A percentile compares a stretch with the other conserved stretches of the same genome.
Evolutionary conservation across 2,797 vertebrate genomes (phyloP).

Genomic region (Falco naumanni): DNA sequence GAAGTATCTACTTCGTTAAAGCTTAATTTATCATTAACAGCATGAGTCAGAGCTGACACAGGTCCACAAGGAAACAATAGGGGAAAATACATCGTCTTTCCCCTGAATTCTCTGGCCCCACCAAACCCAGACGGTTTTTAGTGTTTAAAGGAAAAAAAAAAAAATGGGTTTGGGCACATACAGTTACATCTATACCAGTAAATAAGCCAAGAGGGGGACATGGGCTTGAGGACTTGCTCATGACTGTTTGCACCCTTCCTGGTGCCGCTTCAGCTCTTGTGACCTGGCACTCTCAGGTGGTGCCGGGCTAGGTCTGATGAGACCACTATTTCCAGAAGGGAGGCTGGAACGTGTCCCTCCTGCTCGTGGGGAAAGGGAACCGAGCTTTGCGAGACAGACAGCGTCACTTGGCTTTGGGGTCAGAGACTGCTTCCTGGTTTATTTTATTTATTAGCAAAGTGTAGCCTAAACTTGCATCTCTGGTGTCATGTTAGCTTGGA

Average conservation of each 20-base stretch:
- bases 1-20: not conserved
- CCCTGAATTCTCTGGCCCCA: not conserved
- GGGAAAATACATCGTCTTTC: not conserved
- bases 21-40: slow-evolving; percentile 8
- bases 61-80: slow-evolving; percentile 1
- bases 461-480: not conserved
- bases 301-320: not conserved
- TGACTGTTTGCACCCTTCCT: not conserved
- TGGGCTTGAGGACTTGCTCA: not conserved
- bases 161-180: not conserved
- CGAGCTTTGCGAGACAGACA: not conserved
- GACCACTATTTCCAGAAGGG: not conserved
- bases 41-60: not conserved
- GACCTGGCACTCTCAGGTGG: not conserved
- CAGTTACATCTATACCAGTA: not conserved
- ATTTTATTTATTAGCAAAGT: not conserved
- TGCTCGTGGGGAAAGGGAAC: rapidly evolving
- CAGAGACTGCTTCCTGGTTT: not conserved
- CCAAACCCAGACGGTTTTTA: not conserved
- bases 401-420: not conserved
- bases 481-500: not conserved
- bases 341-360: not conserved
- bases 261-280: not conserved
- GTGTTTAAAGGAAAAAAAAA: not conserved
- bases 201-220: not conserved